These are phyloP conservation scores for Thoracochromis brauschi DNA, from an alignment of 2,113 vertebrate species.

Conservation along the genomic window DNA sequence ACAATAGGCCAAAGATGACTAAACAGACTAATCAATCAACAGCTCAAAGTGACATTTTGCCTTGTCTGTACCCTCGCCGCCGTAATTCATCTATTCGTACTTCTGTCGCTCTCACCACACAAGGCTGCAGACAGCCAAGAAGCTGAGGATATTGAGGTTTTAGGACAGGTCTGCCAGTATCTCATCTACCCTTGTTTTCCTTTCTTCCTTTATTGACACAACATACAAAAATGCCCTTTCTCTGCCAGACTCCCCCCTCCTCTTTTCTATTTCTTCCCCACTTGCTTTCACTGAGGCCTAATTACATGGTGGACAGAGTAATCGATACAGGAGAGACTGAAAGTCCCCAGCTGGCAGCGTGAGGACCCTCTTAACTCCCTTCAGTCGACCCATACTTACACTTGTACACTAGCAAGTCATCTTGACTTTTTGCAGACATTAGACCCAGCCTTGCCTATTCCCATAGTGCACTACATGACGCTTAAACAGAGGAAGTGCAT, in stretches of 20 bases:
- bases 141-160: constrained; percentile 23
- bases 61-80: not conserved
- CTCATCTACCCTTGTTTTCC: constrained; percentile 46
- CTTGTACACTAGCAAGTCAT: constrained; percentile 44
- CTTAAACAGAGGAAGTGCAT: constrained; percentile 54
- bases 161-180: constrained; percentile 19
- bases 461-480: not conserved
- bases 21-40: constrained; percentile 19
- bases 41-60: constrained; percentile 33
- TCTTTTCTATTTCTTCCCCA: constrained; percentile 26
- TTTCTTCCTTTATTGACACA: constrained; percentile 57
- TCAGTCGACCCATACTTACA: constrained; percentile 37
- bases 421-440: constrained; percentile 57
- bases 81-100: constrained; percentile 2
- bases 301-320: constrained; percentile 66
- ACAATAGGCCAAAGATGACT: not conserved
- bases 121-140: not conserved
- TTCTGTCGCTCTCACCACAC: not conserved
- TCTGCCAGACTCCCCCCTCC: constrained; percentile 2
- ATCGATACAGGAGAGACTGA: constrained; percentile 66
- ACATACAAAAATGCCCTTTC: constrained; percentile 47
- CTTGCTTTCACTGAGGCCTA: constrained; percentile 61
- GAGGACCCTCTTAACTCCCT: constrained; percentile 46
- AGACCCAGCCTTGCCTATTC: constrained; percentile 9
- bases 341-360: constrained; percentile 55